A percentile compares a stretch with the other conserved stretches of the same genome.
Conservation (phyloP, 2,888 invertebrate genomes). For the Agrochola lychnidis region DNA sequence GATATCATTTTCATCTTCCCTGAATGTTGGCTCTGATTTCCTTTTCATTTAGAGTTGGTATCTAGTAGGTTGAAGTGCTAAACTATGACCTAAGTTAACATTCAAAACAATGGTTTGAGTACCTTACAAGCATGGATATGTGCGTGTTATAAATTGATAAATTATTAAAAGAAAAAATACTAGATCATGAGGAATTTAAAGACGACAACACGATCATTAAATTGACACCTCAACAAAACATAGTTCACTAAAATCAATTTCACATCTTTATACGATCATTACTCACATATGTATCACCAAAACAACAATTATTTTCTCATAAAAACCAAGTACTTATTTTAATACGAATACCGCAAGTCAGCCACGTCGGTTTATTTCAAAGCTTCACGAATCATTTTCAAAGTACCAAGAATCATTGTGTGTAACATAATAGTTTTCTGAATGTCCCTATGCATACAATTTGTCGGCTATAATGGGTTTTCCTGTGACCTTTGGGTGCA, state of each 20-base stretch:
- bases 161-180: background rate
- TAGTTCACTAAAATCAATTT: background rate
- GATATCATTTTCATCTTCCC: background rate
- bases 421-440: constrained; percentile 75
- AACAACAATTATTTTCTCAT: constrained; percentile 6
- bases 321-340: constrained; percentile 23
- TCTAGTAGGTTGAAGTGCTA: background rate
- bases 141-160: background rate
- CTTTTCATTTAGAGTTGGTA: background rate
- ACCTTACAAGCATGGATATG: background rate
- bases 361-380: constrained; percentile 54
- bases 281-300: background rate
- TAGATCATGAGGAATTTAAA: background rate
- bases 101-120: background rate
- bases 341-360: constrained; percentile 66
- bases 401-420: constrained; percentile 60
- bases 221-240: background rate
- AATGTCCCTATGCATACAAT: constrained; percentile 75
- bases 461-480: constrained; percentile 75
- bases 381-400: constrained; percentile 56
- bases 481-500: constrained; percentile 82
- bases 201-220: background rate
- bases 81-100: background rate
- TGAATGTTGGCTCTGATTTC: background rate
- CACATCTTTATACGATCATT: constrained; percentile 8